A percentile compares a stretch with the other conserved stretches of the same genome.
Conservation (phyloP, 2,113 vertebrate species). For the Callocephalon fimbriatum region DNA sequence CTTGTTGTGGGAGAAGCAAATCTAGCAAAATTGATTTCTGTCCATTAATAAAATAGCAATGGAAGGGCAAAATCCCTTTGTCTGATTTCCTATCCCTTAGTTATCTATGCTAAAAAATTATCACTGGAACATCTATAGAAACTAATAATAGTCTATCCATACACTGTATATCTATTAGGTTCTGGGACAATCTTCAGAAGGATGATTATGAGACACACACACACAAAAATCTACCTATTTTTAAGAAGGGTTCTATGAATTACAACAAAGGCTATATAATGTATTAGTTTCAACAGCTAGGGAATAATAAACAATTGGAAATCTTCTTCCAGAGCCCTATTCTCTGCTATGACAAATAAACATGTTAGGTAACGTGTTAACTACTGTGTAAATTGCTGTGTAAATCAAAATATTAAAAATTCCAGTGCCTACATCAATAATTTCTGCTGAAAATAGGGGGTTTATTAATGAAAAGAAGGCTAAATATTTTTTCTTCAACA, state of each 20-base stretch:
- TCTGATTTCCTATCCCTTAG: neutral
- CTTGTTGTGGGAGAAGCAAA: neutral
- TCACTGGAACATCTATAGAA: neutral
- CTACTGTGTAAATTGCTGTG: neutral
- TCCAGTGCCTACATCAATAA: neutral
- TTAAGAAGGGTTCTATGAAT: neutral
- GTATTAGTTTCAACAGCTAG: neutral
- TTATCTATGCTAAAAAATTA: neutral
- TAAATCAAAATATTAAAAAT: neutral
- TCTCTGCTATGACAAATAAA: neutral
- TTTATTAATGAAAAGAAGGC: neutral
- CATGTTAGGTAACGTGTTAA: neutral
- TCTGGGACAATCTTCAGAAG: neutral
- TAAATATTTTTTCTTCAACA: neutral
- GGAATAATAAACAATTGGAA: neutral
- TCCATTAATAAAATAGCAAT: neutral
- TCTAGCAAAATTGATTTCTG: neutral
- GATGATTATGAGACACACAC: neutral
- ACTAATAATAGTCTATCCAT: neutral
- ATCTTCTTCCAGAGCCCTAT: neutral
- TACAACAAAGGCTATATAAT: neutral
- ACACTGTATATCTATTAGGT: neutral
- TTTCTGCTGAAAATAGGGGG: neutral
- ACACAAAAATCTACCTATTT: neutral
- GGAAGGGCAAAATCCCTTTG: neutral